phyloP scores from a whole-genome alignment of 2,113 vertebrate species.

The Psilopogon haemacephalus region DNA sequence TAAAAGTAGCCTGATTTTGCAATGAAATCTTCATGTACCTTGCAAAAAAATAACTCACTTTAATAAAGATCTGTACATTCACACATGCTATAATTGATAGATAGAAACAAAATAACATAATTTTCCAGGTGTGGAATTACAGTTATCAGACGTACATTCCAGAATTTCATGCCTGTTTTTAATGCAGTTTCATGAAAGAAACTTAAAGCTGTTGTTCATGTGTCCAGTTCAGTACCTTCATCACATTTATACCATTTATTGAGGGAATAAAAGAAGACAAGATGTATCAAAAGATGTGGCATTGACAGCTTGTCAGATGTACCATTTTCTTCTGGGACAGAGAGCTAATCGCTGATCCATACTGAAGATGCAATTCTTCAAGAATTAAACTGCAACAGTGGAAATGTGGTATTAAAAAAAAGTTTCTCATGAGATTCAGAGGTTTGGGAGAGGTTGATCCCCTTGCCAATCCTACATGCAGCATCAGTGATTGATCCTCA shows the following conservation, averaged over 20 bases:
- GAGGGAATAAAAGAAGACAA: neutral
- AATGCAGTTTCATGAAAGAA: neutral
- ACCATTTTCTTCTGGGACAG: neutral
- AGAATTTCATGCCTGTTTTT: neutral
- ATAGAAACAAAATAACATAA: fast-evolving
- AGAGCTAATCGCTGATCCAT: neutral
- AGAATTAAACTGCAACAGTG: neutral
- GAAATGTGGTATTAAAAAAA: neutral
- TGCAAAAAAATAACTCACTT: neutral
- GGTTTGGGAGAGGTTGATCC: neutral
- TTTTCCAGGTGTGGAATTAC: neutral
- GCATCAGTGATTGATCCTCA: neutral
- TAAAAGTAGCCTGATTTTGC: neutral
- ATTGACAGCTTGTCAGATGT: neutral
- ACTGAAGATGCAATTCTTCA: neutral
- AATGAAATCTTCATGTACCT: neutral
- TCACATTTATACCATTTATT: neutral
- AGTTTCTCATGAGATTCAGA: neutral
- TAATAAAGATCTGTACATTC: neutral
- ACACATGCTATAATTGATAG: neutral
- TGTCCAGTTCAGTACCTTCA: neutral
- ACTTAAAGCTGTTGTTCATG: neutral
- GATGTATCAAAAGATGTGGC: neutral
- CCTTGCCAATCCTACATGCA: neutral
- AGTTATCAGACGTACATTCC: neutral